Evolutionary conservation across 2,888 invertebrate genomes (phyloP).

Genomic region (Volucella zonaria): DNA sequence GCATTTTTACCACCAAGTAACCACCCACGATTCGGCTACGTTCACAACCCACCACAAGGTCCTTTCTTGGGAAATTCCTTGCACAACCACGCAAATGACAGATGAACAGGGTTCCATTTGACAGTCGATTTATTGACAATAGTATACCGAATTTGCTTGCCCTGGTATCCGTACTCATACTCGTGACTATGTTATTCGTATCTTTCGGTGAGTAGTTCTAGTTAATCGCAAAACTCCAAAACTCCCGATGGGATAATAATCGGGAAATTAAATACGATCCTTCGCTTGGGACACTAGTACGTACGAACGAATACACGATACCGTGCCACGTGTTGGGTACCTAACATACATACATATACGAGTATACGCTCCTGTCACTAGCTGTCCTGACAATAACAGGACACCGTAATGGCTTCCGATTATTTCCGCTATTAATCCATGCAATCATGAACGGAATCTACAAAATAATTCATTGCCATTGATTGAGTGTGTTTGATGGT

Average conservation of each 20-base stretch:
- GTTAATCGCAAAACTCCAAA: not conserved
- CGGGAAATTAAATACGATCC: constrained; percentile 55
- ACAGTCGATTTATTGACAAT: constrained; percentile 49
- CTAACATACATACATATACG: not conserved
- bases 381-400: constrained; percentile 54
- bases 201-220: not conserved
- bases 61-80: not conserved
- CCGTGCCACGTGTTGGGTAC: no score
- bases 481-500: constrained; percentile 45
- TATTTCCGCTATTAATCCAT: constrained; percentile 66
- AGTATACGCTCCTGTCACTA: constrained; percentile 40
- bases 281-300: not conserved
- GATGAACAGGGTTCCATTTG: constrained; percentile 41
- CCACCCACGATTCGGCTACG: not conserved
- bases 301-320: not conserved
- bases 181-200: not conserved
- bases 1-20: not conserved
- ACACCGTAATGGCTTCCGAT: constrained; percentile 65
- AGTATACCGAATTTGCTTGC: constrained; percentile 17
- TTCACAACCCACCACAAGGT: not conserved
- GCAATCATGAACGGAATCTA: constrained; percentile 65
- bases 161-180: not conserved
- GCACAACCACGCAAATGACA: constrained; percentile 9
- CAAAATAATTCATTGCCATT: constrained; percentile 60
- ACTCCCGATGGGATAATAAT: constrained; percentile 41